A percentile compares a stretch with the other conserved stretches of the same genome.
These are phyloP conservation scores for Coptodon bakossiorum DNA, from an alignment of 2,113 vertebrate species.

Conservation along the genomic window DNA sequence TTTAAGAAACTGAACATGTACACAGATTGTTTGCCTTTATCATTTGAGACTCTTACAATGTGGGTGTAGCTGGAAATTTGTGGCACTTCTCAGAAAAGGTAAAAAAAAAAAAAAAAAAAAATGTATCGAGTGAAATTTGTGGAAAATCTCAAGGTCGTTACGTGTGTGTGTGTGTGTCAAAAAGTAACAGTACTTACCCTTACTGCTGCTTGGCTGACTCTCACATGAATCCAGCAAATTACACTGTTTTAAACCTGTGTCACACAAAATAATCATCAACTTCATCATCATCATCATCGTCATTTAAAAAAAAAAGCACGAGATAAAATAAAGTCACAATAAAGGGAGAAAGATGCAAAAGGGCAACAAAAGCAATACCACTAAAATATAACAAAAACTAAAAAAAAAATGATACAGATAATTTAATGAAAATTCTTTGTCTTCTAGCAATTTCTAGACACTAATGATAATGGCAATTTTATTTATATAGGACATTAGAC, in stretches of 20 bases:
- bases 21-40: background rate
- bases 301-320: accelerated
- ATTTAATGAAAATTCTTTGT: background rate
- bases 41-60: background rate
- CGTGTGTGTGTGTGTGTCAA: background rate
- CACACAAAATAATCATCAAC: background rate
- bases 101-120: background rate
- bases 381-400: background rate
- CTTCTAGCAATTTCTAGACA: background rate
- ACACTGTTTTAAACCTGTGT: background rate
- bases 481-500: background rate
- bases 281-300: background rate
- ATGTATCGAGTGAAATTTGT: background rate
- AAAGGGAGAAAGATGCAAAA: background rate
- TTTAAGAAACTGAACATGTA: background rate
- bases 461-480: background rate
- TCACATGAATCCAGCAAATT: background rate
- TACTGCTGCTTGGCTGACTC: background rate
- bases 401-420: background rate
- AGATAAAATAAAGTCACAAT: background rate
- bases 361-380: background rate
- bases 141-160: background rate
- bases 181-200: background rate
- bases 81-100: background rate
- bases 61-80: background rate